These are phyloP conservation scores for Neostethus bicornis DNA, from an alignment of 2,797 vertebrate species.

Conservation along the genomic window DNA sequence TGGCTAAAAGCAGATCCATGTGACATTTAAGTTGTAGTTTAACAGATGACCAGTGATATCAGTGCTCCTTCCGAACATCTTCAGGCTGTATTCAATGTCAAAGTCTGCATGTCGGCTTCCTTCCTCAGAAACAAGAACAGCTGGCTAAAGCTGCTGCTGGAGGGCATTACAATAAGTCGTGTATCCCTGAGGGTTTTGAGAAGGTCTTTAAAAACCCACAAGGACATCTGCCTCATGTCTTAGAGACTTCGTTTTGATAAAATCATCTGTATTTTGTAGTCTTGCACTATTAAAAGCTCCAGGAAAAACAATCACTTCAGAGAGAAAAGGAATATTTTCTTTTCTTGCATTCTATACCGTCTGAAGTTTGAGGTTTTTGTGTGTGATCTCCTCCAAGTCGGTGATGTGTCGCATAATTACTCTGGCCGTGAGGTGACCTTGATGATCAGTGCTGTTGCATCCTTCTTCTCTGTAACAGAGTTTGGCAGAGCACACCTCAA, in stretches of 20 bases:
- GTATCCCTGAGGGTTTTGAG: conserved; percentile 43
- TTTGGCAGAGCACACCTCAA: conserved; percentile 54
- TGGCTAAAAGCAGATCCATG: conserved; percentile 25
- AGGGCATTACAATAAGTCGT: conserved; percentile 51
- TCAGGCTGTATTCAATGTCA: conserved; percentile 72
- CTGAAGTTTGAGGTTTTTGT: conserved; percentile 23
- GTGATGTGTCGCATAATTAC: conserved; percentile 39
- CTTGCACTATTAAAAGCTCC: conserved; percentile 4
- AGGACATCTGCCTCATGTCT: conserved; percentile 52
- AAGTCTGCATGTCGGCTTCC: conserved; percentile 57
- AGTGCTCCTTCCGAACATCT: conserved; percentile 61
- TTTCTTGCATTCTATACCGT: conserved; percentile 21
- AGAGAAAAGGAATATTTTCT: conserved; percentile 8
- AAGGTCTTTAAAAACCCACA: conserved; percentile 46
- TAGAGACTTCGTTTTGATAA: conserved; percentile 41
- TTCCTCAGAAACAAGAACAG: conserved; percentile 62
- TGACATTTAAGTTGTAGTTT: conserved; percentile 52
- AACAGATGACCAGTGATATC: conserved; percentile 70
- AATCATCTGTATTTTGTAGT: conserved; percentile 20
- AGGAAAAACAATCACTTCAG: conserved; percentile 12
- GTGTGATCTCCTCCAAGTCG: conserved; percentile 26
- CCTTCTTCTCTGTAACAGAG: conserved; percentile 41
- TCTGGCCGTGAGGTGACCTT: conserved; percentile 61
- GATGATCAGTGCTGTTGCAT: conserved; percentile 46
- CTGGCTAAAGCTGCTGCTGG: conserved; percentile 47